Conservation (phyloP, 2,113 vertebrate species). For the Macroglossus sobrinus region DNA sequence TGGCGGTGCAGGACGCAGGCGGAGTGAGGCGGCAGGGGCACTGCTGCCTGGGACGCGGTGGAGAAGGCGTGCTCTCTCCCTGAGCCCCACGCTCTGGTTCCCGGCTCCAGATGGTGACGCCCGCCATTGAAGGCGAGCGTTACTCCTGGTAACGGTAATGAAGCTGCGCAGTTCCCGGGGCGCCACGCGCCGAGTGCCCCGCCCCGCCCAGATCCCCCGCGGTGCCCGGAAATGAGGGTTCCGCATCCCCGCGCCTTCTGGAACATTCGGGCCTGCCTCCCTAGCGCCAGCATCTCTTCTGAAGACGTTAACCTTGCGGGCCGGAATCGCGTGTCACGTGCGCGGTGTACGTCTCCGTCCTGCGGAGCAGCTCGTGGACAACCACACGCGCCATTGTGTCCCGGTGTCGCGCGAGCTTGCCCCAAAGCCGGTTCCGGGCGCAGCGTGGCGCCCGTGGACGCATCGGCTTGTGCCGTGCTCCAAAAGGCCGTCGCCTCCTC, state of each 20-base stretch:
- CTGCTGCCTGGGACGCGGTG: too few relatives aligned
- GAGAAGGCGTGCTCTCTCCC: too few relatives aligned
- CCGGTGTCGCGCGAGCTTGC: not conserved
- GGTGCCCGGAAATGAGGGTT: conserved; percentile 57
- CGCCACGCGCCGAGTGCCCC: not conserved
- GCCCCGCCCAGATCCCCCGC: conserved; percentile 36
- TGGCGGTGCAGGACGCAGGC: too few relatives aligned
- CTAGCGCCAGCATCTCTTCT: conserved; percentile 26
- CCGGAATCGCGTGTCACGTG: not conserved
- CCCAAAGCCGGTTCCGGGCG: conserved; percentile 66
- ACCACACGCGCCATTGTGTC: not conserved
- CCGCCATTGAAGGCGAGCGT: conserved; percentile 56
- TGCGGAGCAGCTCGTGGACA: not conserved
- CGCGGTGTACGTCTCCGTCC: not conserved
- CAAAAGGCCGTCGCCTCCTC: conserved; percentile 79
- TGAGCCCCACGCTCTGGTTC: not conserved
- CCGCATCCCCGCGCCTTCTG: conserved; percentile 52
- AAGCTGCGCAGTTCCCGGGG: conserved; percentile 52
- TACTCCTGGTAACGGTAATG: conserved; percentile 67
- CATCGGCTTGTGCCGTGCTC: conserved; percentile 93
- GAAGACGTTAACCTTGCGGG: conserved; percentile 12
- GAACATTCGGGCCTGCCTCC: conserved; percentile 55
- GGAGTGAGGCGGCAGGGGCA: too few relatives aligned
- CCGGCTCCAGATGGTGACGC: conserved; percentile 63
- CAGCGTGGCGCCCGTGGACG: conserved; percentile 88